Percentiles rank a stretch among this genome's conserved stretches.
Conservation (phyloP, 2,797 vertebrate genomes). For the Setipinna tenuifilis region DNA sequence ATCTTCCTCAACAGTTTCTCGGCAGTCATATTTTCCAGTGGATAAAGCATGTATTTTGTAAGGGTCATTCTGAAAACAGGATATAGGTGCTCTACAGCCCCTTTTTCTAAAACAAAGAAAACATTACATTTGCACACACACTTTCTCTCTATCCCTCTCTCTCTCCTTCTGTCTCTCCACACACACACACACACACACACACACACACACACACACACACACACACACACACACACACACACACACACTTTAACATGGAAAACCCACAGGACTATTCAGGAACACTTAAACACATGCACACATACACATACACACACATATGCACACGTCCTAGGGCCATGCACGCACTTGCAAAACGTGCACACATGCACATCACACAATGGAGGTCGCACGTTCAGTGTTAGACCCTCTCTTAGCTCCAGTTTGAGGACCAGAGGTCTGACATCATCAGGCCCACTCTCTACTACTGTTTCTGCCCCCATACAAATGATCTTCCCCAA, state of each 20-base stretch:
- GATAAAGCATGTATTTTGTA: conserved; percentile 62
- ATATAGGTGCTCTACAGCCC: conserved; percentile 36
- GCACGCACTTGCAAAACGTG: neutral
- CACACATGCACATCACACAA: neutral
- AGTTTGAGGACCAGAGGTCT: too few species aligned
- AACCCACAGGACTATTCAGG: conserved; percentile 16
- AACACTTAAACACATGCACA: neutral
- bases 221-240: neutral
- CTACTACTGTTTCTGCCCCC: too few species aligned
- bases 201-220: neutral
- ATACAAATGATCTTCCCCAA: too few species aligned
- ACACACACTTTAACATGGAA: too few species aligned
- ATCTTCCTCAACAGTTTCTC: neutral
- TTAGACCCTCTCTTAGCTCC: neutral
- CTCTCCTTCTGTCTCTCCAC: too few species aligned
- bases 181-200: conserved; percentile 31
- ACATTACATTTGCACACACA: too few species aligned
- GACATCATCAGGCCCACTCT: too few species aligned
- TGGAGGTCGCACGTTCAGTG: neutral
- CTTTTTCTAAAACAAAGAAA: too few species aligned
- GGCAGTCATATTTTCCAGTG: conserved; percentile 66
- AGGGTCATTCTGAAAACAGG: conserved; percentile 57
- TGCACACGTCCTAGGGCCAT: neutral
- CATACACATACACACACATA: neutral
- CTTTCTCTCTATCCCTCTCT: too few species aligned